Percentiles rank a stretch among this genome's conserved stretches.
These are phyloP conservation scores for Agrenia bidenticulata DNA, from an alignment of 2,888 invertebrate genomes.

Conservation along the genomic window DNA sequence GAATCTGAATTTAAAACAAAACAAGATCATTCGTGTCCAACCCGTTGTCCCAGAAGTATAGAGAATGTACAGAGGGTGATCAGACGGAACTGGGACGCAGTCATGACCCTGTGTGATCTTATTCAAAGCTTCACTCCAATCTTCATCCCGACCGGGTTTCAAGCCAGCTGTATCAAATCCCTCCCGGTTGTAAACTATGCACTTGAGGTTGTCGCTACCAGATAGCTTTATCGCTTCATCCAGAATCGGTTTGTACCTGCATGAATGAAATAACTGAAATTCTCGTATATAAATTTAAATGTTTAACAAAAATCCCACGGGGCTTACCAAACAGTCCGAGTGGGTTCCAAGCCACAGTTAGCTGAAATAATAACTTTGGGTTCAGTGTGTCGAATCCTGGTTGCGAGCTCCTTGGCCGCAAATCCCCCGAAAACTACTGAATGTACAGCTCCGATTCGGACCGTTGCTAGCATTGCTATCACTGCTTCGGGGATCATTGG, in stretches of 20 bases:
- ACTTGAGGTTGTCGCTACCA: conserved; percentile 70
- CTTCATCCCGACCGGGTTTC: conserved; percentile 67
- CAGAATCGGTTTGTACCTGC: conserved; percentile 73
- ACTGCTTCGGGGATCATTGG: conserved; percentile 94
- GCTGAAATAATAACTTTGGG: conserved; percentile 87
- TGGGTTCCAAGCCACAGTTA: conserved; percentile 87
- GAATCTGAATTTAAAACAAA: too few relatives aligned
- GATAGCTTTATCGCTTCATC: conserved; percentile 74
- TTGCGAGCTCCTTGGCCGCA: conserved; percentile 81
- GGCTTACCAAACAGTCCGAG: conserved; percentile 70
- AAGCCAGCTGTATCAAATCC: conserved; percentile 67
- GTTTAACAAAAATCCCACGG: too few relatives aligned
- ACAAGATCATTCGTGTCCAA: conserved; percentile 51
- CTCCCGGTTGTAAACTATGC: conserved; percentile 79
- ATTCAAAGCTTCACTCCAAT: conserved; percentile 71
- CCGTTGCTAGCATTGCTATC: conserved; percentile 90
- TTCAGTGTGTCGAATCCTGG: conserved; percentile 82
- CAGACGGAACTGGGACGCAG: conserved; percentile 83
- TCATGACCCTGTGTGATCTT: conserved; percentile 65
- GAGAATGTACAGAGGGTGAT: conserved; percentile 85
- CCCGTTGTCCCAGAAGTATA: conserved; percentile 90
- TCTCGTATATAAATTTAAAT: too few relatives aligned
- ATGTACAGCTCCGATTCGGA: conserved; percentile 88
- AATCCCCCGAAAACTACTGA: conserved; percentile 90
- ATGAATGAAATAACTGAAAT: too few relatives aligned